Base-by-base conservation (phyloP, 2,113 vertebrate species). In the Oryzias woworae region DNA sequence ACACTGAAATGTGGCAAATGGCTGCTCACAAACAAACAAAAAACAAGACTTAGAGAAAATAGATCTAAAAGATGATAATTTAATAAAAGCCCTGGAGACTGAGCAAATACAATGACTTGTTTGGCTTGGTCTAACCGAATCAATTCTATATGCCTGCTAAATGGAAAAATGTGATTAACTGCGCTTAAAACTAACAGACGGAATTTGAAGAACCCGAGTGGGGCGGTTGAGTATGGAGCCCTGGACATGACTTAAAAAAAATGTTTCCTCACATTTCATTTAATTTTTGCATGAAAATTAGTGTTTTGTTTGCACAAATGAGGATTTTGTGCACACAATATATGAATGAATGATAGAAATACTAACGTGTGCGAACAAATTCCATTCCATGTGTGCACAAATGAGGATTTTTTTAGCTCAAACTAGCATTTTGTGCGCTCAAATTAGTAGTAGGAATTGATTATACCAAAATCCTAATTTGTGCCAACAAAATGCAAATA, bases 81-180 rank as follows among this genome's bases (percentile, higher is more conserved):
- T 42, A 47, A 47, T 47, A 47, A 47, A 47, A n/a, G 5, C n/a
- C 17, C 3, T 16, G 6, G 14, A 36, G 36, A 60, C 54, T 52
- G 2, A 53, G 36, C 47, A 68, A 36, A 12, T 36, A 44, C 57
- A 73, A 43, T 52, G 52, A 20, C 23, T 17, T 20, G 14, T 22
- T 45, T 67, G 63, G 20, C 36, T 0, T 23, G 14, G 66, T 82
- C 56, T 73, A 28, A 65, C 43, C 50, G 10, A 64, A 80, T 80
- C 73, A 58, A 73, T 80, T 48, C 14, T 45, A 4, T 42, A 8
- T 1, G 0, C 5, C 45, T 47, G 46, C 8, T 47, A 43, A 54
- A 62, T 36, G 20, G 17, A 44, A 41, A 69, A 52, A 60, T 45
- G 55, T 42, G 41, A 58, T 64, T 10, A 36, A 36, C 26, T 28